These are phyloP conservation scores for Agonum fuliginosum DNA, from an alignment of 2,888 invertebrate species.

Conservation along the genomic window DNA sequence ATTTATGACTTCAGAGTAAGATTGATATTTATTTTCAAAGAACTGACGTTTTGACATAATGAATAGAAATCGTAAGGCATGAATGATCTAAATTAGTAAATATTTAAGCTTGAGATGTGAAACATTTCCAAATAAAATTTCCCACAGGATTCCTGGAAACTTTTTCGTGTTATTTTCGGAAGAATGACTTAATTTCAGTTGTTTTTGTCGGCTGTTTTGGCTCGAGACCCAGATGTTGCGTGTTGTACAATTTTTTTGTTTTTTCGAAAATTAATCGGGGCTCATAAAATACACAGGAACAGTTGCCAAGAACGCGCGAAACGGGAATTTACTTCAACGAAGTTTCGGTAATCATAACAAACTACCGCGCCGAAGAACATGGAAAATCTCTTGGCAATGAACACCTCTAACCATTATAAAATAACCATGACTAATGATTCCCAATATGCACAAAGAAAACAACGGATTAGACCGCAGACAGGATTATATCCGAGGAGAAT, in stretches of 20 bases:
- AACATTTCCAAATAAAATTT: constrained; percentile 7
- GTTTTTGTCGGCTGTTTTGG: constrained; percentile 39
- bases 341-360: constrained; percentile 57
- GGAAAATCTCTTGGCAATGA: constrained; percentile 60
- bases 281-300: constrained; percentile 53
- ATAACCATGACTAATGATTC: constrained; percentile 58
- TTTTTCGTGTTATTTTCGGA: constrained; percentile 22
- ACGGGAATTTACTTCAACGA: constrained; percentile 37
- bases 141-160: background rate
- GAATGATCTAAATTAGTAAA: background rate
- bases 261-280: constrained; percentile 47
- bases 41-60: no score
- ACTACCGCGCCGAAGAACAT: constrained; percentile 55
- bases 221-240: constrained; percentile 43
- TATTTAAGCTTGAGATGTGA: no score
- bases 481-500: background rate
- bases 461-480: constrained; percentile 10
- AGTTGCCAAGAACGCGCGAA: constrained; percentile 52
- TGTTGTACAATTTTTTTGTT: constrained; percentile 38
- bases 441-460: constrained; percentile 45
- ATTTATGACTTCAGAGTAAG: no score
- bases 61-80: background rate
- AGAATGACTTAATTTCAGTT: constrained; percentile 43
- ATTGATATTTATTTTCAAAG: no score
- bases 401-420: constrained; percentile 58